These are phyloP conservation scores for Pipistrellus pygmaeus DNA, from an alignment of 2,797 vertebrate species.

Conservation along the genomic window DNA sequence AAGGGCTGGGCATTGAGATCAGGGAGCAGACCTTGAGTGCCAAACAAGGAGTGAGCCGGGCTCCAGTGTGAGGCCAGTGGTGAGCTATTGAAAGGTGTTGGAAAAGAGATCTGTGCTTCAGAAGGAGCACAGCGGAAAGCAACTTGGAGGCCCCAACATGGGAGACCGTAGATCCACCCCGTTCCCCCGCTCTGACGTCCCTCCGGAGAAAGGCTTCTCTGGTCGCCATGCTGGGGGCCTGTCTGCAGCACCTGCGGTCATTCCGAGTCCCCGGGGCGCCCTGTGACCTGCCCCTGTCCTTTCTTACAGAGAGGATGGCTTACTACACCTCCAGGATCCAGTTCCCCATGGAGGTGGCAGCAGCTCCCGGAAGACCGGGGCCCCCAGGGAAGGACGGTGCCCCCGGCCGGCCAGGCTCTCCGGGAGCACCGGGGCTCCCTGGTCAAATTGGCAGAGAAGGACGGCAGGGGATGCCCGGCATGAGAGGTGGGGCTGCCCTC, in stretches of 20 bases:
- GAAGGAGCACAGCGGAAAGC: background rate
- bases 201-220: background rate
- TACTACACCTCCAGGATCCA: constrained; percentile 97
- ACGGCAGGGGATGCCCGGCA: constrained; percentile 92
- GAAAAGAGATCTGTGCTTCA: background rate
- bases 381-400: constrained; percentile 95
- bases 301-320: constrained; percentile 94
- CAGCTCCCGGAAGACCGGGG: constrained; percentile 94
- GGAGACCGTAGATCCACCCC: background rate
- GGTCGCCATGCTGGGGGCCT: background rate
- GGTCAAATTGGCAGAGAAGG: constrained; percentile 97
- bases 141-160: background rate
- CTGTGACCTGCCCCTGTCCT: background rate
- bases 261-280: rapidly evolving
- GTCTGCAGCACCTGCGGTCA: background rate
- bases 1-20: background rate
- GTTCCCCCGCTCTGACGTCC: background rate
- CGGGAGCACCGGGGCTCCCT: constrained; percentile 92
- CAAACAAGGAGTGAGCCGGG: background rate
- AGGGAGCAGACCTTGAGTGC: background rate
- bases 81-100: background rate
- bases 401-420: constrained; percentile 90
- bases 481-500: constrained; percentile 88
- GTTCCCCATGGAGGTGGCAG: constrained; percentile 92
- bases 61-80: background rate